Evolutionary conservation across 2,113 vertebrate genomes (phyloP), one percentile per base, ranked within the genome.

Genomic region (Chaetorhynchus papuensis): DNA sequence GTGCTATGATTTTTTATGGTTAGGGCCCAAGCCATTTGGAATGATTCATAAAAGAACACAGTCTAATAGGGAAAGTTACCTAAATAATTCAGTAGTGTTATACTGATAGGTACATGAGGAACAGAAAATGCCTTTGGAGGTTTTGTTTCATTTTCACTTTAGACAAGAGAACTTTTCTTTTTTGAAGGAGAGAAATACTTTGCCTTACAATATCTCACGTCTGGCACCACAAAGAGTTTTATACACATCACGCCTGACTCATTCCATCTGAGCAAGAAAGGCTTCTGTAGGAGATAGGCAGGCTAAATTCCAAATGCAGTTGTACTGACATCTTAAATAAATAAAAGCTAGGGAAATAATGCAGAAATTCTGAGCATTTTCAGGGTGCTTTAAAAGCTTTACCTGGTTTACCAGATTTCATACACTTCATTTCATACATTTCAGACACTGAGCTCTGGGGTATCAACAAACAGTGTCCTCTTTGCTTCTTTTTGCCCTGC

Each of bases 81-180:
- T 93, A 87, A 93, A 95, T 87, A 87, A 80, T 81, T 87, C 42
- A 84, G 1, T 27, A 33, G 22, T 50, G 91, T 95, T 85, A 70
- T 45, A 93, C 94, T 97, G 7, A 59, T 92, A 42, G 92, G 89
- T 53, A 89, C 30, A 5, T 13, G 28, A 59, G 91, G 90, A 70
- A 91, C 56, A 52, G 85, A 65, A 74, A 89, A 93, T 13, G 94
- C 92, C 78, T 92, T 89, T 8, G 59, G 77, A 21, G 45, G 72
- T 53, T 98, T 96, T 2, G 28, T 97, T 87, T 96, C 59, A 61
- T 89, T 92, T 97, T 96, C 71, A 89, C 92, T 93, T 96, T 93
- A 12, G 91, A 93, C 61, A 82, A 93, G 31, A 84, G 75, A 47
- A 77, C 30, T 72, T 96, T 97, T 85, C 42, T 71, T 84, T 97